These are phyloP conservation scores for Tetragonisca angustula DNA, from an alignment of 2,888 invertebrate species.

Conservation along the genomic window DNA sequence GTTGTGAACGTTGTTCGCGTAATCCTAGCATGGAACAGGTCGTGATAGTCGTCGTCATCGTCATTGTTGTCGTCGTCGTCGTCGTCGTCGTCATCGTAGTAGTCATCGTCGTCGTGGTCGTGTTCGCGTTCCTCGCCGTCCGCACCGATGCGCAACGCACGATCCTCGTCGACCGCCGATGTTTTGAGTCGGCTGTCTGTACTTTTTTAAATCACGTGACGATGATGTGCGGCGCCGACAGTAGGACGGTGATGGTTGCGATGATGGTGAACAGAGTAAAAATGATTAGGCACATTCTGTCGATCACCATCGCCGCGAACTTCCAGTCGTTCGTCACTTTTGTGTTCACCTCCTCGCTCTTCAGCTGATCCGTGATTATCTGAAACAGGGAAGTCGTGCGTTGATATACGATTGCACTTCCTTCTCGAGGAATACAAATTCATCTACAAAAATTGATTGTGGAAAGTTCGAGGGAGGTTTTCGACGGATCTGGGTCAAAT, in stretches of 20 bases:
- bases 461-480: no score
- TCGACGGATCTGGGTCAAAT: no score
- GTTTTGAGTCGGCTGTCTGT: conserved; percentile 68
- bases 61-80: not conserved
- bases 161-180: conserved; percentile 56
- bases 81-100: not conserved
- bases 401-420: not conserved
- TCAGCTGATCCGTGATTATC: conserved; percentile 91
- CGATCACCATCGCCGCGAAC: conserved; percentile 99
- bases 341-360: conserved; percentile 97
- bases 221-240: conserved; percentile 98
- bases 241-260: conserved; percentile 98
- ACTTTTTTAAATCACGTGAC: conserved; percentile 88
- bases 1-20: conserved; percentile 10
- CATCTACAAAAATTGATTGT: not conserved
- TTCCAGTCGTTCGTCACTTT: conserved; percentile 99
- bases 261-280: conserved; percentile 99
- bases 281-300: conserved; percentile 99
- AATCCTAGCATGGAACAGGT: not conserved
- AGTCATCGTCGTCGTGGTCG: not conserved
- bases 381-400: conserved; percentile 80
- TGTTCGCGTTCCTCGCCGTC: conserved; percentile 54
- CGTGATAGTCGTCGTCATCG: not conserved
- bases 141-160: conserved; percentile 52
- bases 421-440: not conserved